Conservation (phyloP, 2,888 invertebrate species). For the Acleris literana region DNA sequence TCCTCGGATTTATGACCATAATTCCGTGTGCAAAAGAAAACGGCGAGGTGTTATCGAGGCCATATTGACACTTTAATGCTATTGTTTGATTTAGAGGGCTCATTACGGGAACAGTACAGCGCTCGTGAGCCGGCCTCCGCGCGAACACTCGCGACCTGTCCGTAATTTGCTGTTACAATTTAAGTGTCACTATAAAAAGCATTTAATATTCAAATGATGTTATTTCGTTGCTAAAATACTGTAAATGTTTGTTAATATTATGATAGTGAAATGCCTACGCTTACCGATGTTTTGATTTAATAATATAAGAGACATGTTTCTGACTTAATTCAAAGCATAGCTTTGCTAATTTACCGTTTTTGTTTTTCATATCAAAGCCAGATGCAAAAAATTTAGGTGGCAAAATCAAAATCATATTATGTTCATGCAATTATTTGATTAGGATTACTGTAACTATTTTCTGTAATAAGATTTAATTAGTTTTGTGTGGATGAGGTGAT, state of each 20-base stretch:
- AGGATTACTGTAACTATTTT: not conserved
- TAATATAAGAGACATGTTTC: not conserved
- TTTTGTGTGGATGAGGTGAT: constrained; percentile 37
- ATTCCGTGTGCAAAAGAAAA: constrained; percentile 78
- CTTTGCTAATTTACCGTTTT: no score
- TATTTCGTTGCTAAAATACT: constrained; percentile 14
- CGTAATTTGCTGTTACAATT: constrained; percentile 35
- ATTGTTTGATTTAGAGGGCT: constrained; percentile 83
- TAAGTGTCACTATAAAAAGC: constrained; percentile 34
- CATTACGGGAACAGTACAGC: constrained; percentile 70
- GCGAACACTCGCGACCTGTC: constrained; percentile 42
- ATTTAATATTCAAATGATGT: constrained; percentile 26
- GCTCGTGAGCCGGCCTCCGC: constrained; percentile 57
- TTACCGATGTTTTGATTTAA: constrained; percentile 28
- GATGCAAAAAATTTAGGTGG: not conserved
- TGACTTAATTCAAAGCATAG: no score
- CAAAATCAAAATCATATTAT: no score
- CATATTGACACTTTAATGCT: constrained; percentile 83
- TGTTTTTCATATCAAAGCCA: not conserved
- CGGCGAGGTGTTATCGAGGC: constrained; percentile 79
- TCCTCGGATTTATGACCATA: constrained; percentile 75
- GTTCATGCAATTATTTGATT: not conserved
- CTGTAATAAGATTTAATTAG: constrained; percentile 32
- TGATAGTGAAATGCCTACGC: constrained; percentile 3
- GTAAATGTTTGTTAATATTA: constrained; percentile 22